These are phyloP conservation scores for Aldrovandia affinis DNA, from an alignment of 2,797 vertebrate species.

Conservation along the genomic window DNA sequence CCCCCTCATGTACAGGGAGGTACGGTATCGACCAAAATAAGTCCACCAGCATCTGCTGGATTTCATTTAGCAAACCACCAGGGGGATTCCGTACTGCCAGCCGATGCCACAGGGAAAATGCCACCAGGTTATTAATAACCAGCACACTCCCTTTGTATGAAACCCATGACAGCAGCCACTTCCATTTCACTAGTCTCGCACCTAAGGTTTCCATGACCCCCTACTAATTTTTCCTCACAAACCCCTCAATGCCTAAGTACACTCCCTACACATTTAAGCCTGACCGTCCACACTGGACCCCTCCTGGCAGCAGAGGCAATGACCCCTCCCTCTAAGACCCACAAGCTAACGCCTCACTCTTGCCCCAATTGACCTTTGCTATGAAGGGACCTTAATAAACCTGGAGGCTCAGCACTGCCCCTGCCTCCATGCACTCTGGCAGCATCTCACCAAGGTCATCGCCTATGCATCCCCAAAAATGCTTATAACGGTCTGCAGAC, in stretches of 20 bases:
- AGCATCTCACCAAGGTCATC: too few species aligned
- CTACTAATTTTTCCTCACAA: not conserved
- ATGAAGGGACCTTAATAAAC: too few species aligned
- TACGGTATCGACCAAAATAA: constrained; percentile 3
- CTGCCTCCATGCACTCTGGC: too few species aligned
- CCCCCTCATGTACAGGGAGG: not conserved
- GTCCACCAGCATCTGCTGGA: not conserved
- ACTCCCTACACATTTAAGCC: not conserved
- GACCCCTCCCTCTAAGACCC: too few species aligned
- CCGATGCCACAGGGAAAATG: constrained; percentile 8
- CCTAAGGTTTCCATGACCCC: not conserved
- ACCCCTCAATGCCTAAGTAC: not conserved
- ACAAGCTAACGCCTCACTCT: too few species aligned
- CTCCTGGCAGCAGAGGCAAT: too few species aligned
- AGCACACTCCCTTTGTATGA: not conserved
- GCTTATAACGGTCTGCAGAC: too few species aligned
- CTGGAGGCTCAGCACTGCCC: too few species aligned
- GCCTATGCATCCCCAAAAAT: too few species aligned
- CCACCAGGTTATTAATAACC: constrained; percentile 9
- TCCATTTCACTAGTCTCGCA: not conserved
- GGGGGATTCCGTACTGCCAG: not conserved
- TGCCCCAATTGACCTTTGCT: too few species aligned
- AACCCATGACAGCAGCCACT: not conserved
- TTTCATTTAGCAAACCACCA: not conserved
- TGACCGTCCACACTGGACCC: too few species aligned